phyloP scores from a whole-genome alignment of 2,113 vertebrate species.

The Heterotis niloticus region DNA sequence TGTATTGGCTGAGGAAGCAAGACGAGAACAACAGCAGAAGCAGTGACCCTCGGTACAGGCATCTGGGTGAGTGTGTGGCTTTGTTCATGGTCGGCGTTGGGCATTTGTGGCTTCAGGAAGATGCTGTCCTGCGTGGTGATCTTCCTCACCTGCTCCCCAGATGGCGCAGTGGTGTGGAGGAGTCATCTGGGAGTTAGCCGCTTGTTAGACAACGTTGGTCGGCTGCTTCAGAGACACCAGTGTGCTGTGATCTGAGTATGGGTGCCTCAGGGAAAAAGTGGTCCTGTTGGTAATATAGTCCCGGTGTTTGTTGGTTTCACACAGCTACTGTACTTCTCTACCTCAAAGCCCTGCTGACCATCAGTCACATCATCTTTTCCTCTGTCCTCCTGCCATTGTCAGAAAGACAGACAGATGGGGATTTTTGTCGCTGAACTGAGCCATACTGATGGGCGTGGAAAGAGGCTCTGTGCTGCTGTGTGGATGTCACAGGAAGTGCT shows the following conservation, averaged over 20 bases:
- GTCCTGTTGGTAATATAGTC: too few species aligned
- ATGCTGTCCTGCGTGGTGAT: too few species aligned
- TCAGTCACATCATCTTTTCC: background rate
- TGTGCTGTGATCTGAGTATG: background rate
- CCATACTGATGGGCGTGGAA: background rate
- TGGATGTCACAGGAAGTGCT: background rate
- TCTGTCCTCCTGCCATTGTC: background rate
- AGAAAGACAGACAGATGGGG: too few species aligned
- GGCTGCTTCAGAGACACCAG: background rate
- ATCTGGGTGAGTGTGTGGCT: background rate
- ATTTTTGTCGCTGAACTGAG: constrained; percentile 1
- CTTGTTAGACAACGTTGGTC: too few species aligned
- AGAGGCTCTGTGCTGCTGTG: background rate
- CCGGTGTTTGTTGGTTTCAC: constrained; percentile 50
- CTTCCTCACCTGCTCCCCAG: too few species aligned
- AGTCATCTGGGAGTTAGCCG: too few species aligned
- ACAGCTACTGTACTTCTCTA: constrained; percentile 14
- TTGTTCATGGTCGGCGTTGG: background rate
- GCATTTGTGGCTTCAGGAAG: background rate
- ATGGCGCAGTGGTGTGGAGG: too few species aligned
- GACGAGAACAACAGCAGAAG: too few species aligned
- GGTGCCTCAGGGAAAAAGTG: too few species aligned
- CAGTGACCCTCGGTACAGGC: background rate
- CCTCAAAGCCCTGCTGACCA: background rate
- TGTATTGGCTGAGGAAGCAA: too few species aligned